phyloP scores from a whole-genome alignment of 2,888 invertebrate genomes.

The Chrysolina haemoptera region DNA sequence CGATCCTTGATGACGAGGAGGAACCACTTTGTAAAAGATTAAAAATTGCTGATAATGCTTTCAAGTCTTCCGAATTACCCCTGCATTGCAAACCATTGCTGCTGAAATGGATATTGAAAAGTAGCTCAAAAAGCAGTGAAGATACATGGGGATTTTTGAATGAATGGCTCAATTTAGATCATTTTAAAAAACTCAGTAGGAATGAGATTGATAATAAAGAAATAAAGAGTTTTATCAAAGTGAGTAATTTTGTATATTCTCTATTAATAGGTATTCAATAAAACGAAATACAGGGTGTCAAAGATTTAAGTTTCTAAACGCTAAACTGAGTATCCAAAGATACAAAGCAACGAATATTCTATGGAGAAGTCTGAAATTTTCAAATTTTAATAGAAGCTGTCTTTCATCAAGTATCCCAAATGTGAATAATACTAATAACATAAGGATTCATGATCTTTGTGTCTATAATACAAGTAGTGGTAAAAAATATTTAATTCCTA shows the following conservation, averaged over 20 bases:
- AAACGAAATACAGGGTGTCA: no score
- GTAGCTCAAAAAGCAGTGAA: constrained; percentile 33
- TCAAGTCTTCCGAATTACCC: constrained; percentile 56
- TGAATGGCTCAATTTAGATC: constrained; percentile 57
- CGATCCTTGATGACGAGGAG: constrained; percentile 55
- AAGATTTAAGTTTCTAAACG: no score
- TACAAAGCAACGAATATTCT: no score
- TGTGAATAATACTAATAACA: no score
- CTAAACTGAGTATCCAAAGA: no score
- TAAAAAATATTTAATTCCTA: no score
- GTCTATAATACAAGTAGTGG: no score
- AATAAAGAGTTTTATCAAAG: constrained; percentile 50
- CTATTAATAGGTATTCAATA: not conserved
- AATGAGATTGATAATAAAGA: constrained; percentile 59
- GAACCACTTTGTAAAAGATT: constrained; percentile 61
- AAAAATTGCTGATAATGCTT: constrained; percentile 62
- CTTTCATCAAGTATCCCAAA: no score
- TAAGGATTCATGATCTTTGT: no score
- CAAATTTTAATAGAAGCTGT: no score
- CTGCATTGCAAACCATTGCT: constrained; percentile 56
- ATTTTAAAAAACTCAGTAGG: constrained; percentile 57
- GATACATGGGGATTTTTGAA: constrained; percentile 54
- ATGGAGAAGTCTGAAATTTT: no score
- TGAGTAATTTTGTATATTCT: constrained; percentile 18
- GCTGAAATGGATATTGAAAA: constrained; percentile 58